A percentile compares a stretch with the other conserved stretches of the same genome.
Evolutionary conservation across 2,888 invertebrate genomes (phyloP).

Genomic region (Tachina lurida): DNA sequence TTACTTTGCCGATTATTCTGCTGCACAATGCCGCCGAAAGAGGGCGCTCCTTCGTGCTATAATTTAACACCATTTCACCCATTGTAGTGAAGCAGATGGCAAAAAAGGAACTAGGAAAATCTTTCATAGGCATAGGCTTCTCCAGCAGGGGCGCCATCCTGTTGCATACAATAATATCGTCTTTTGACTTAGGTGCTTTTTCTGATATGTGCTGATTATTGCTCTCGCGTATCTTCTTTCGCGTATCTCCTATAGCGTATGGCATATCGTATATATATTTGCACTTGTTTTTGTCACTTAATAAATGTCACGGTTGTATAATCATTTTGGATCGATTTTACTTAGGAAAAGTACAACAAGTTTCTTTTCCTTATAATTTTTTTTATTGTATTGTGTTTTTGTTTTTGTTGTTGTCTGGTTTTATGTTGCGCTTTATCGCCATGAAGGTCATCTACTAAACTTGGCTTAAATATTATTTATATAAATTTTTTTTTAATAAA

Average conservation of each 20-base stretch:
- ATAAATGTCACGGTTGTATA: constrained; percentile 19
- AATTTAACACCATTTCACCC: too few species aligned
- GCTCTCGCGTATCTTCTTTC: too few species aligned
- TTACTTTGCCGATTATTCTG: too few species aligned
- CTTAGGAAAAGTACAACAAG: background rate
- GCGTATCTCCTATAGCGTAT: too few species aligned
- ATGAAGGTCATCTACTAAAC: constrained; percentile 52
- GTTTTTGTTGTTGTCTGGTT: background rate
- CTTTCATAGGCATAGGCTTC: background rate
- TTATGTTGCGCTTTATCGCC: constrained; percentile 19
- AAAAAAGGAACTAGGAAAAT: background rate
- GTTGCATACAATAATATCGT: background rate
- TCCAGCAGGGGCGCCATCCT: too few species aligned
- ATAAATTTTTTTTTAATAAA: background rate
- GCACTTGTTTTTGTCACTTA: background rate
- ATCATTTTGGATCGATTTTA: constrained; percentile 3
- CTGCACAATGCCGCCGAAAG: too few species aligned
- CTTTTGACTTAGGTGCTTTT: background rate
- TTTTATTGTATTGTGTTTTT: background rate
- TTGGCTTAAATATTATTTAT: background rate
- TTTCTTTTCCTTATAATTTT: constrained; percentile 28
- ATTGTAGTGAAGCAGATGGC: too few species aligned
- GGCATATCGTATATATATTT: background rate
- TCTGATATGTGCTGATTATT: background rate
- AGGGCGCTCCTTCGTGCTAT: too few species aligned